These are phyloP conservation scores for Malurus splendens DNA, from an alignment of 2,797 vertebrate genomes.

Conservation along the genomic window DNA sequence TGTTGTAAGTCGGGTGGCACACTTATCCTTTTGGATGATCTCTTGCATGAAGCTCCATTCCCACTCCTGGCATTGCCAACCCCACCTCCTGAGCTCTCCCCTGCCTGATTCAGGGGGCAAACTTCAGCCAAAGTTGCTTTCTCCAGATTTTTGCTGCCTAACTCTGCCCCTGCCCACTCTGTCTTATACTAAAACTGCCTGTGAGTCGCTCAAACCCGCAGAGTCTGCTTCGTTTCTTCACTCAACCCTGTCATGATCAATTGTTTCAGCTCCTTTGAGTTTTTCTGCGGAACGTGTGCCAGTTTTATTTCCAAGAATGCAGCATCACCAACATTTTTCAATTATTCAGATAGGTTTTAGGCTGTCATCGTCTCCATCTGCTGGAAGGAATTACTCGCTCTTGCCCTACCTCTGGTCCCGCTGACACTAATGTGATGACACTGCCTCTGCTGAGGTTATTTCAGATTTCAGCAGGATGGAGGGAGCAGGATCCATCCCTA, in stretches of 20 bases:
- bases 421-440: constrained; percentile 29
- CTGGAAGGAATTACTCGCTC: not conserved
- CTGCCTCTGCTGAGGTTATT: not conserved
- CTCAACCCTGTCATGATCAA: constrained; percentile 20
- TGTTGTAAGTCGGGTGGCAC: not conserved
- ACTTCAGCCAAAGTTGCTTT: not conserved
- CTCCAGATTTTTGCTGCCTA: not conserved
- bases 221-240: not conserved
- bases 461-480: not conserved
- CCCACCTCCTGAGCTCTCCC: not conserved
- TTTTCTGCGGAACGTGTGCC: not conserved
- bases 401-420: constrained; percentile 1
- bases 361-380: constrained; percentile 14
- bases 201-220: not conserved
- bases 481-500: not conserved
- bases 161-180: not conserved
- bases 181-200: not conserved
- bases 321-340: constrained; percentile 34
- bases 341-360: constrained; percentile 39
- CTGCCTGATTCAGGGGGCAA: not conserved
- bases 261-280: constrained; percentile 5
- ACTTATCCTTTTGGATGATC: not conserved
- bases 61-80: fast-evolving
- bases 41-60: not conserved
- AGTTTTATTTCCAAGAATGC: constrained; percentile 44